Conservation (phyloP, 2,113 vertebrate species). For the Oncorhynchus nerka region DNA sequence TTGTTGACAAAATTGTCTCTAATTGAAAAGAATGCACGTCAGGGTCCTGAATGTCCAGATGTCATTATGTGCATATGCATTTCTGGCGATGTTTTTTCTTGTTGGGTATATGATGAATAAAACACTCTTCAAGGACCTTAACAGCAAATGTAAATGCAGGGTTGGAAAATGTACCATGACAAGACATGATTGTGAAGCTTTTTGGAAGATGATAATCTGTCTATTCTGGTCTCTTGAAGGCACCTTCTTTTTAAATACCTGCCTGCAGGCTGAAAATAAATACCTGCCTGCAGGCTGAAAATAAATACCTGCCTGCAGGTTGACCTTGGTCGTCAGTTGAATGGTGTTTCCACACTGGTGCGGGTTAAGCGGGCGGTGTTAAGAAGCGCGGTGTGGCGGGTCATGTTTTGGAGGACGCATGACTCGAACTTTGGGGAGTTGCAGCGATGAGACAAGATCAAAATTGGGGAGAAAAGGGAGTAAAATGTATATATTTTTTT, state of each 20-base stretch:
- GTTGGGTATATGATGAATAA: neutral
- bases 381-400: too few species aligned
- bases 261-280: neutral
- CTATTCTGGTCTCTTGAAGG: neutral
- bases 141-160: neutral
- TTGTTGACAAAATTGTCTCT: constrained; percentile 11
- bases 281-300: neutral
- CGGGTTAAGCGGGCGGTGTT: too few species aligned
- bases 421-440: too few species aligned
- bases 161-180: neutral
- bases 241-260: neutral
- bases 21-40: neutral
- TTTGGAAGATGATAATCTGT: neutral
- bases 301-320: neutral
- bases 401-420: too few species aligned
- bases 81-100: neutral
- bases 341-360: too few species aligned
- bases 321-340: too few species aligned
- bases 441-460: too few species aligned
- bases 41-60: neutral
- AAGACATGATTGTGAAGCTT: neutral
- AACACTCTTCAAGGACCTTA: neutral
- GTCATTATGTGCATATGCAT: neutral
- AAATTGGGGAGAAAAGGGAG: too few species aligned
- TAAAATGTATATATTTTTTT: too few species aligned